Evolutionary conservation across 2,797 vertebrate species (phyloP).

Genomic region (Ataeniobius toweri): DNA sequence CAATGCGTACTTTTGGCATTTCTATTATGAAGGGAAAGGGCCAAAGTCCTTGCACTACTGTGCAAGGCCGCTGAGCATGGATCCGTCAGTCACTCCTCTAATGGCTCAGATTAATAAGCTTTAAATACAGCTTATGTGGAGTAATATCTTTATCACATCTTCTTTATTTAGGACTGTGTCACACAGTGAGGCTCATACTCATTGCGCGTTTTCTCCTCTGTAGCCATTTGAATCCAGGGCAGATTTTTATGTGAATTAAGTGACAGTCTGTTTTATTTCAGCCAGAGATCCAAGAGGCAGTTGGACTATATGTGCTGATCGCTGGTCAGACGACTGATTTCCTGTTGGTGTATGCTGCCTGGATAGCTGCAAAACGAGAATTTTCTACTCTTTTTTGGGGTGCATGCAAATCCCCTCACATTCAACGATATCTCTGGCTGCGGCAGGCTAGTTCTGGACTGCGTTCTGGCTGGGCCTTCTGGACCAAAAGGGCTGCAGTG

Average conservation of each 20-base stretch:
- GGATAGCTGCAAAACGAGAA: slow-evolving; percentile 54
- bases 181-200: slow-evolving; percentile 43
- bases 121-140: slow-evolving; percentile 62
- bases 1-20: neutral
- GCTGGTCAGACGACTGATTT: slow-evolving; percentile 23
- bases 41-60: neutral
- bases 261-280: slow-evolving; percentile 49
- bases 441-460: slow-evolving; percentile 56
- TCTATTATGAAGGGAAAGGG: neutral
- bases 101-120: slow-evolving; percentile 59
- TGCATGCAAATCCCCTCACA: slow-evolving; percentile 67
- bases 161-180: slow-evolving; percentile 59
- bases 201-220: slow-evolving; percentile 43
- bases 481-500: slow-evolving; percentile 59
- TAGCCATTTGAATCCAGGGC: slow-evolving; percentile 47
- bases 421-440: slow-evolving; percentile 69
- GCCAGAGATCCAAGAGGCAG: slow-evolving; percentile 37
- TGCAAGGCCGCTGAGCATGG: slow-evolving; percentile 12
- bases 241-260: slow-evolving; percentile 50
- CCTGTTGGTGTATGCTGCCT: slow-evolving; percentile 22
- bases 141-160: slow-evolving; percentile 60
- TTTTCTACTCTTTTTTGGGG: slow-evolving; percentile 65
- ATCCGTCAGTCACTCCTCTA: slow-evolving; percentile 48
- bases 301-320: slow-evolving; percentile 22
- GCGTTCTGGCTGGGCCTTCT: slow-evolving; percentile 56